A percentile compares a stretch with the other conserved stretches of the same genome.
These are phyloP conservation scores for Hemithea aestivaria DNA, from an alignment of 2,888 invertebrate genomes.

Conservation along the genomic window DNA sequence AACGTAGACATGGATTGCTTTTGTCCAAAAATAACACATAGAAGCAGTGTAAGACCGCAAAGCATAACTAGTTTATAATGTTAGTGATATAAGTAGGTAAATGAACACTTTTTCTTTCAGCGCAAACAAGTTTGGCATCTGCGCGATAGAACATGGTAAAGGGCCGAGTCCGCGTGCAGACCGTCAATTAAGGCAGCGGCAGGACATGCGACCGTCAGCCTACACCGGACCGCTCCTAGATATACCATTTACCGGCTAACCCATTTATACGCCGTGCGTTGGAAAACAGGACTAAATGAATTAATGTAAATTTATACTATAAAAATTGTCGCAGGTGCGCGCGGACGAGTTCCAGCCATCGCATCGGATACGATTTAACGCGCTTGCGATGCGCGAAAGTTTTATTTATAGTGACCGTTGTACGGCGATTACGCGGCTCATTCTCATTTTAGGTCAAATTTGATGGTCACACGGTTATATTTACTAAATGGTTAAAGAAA, in stretches of 20 bases:
- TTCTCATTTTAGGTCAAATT: too few relatives aligned
- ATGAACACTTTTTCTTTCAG: slow-evolving; percentile 4
- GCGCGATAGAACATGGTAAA: slow-evolving; percentile 8
- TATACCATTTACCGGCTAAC: slow-evolving; percentile 76
- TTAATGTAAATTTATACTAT: slow-evolving; percentile 79
- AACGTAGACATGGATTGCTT: too few relatives aligned
- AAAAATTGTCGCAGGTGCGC: slow-evolving; percentile 79
- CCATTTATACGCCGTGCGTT: slow-evolving; percentile 69
- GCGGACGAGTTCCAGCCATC: slow-evolving; percentile 68
- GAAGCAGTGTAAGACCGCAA: too few relatives aligned
- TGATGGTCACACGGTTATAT: too few relatives aligned
- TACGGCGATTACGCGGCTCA: slow-evolving; percentile 50
- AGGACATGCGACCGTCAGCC: slow-evolving; percentile 30
- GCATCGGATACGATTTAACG: slow-evolving; percentile 73
- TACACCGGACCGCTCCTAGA: slow-evolving; percentile 48
- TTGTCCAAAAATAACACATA: too few relatives aligned
- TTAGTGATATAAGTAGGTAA: too few relatives aligned
- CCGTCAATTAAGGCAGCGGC: slow-evolving; percentile 33
- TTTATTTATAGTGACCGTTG: slow-evolving; percentile 68
- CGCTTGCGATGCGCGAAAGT: slow-evolving; percentile 65
- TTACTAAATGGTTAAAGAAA: too few relatives aligned
- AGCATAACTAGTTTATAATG: too few relatives aligned
- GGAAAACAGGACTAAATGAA: slow-evolving; percentile 76
- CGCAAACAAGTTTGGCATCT: slow-evolving; percentile 1
- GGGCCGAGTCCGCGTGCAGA: slow-evolving; percentile 26